Evolutionary conservation across 1,140 invertebrate species (phyloP), one percentile per base, ranked within the genome.

Genomic region (Sitodiplosis mosellana): DNA sequence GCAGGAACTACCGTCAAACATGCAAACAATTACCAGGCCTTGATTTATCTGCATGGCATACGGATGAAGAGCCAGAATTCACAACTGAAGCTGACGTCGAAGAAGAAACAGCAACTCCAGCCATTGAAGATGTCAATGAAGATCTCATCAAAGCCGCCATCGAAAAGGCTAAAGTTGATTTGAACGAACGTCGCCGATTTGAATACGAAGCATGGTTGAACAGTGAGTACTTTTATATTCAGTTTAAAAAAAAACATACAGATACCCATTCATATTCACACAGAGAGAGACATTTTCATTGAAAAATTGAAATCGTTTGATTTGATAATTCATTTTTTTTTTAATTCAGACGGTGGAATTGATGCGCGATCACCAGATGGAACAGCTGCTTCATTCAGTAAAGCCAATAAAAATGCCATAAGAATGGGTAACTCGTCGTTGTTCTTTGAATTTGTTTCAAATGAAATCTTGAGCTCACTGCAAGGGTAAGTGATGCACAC

Each of bases 291-390:
- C n/a, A n/a, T n/a, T n/a, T n/a, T n/a, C n/a, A n/a, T n/a, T n/a
- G n/a, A n/a, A n/a, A n/a, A n/a, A n/a, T n/a, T n/a, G n/a, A n/a
- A n/a, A n/a, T n/a, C n/a, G 8, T 10, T 36, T 10, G 34, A 36
- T 36, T 36, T 36, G 8, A 10, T 36, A n/a, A 36, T 8, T 8
- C 8, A 36, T 10, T 36, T 36, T 36, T 36, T 36, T n/a, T 36
- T 36, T 10, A 36, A 10, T 67, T 19, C 53, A 80, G 81, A 74
- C 61, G 77, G 78, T 51, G 80, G 78, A 54, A 76, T 83, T 1
- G 85, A 89, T 62, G 81, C 85, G 0, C 83, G 85, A 56, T 90
- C 86, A 1, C 76, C 87, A 4, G 72, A 78, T n/a, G 86, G 87
- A 3, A 87, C 78, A 0, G 84, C 84, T 14, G 87, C 83, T 1